Evolutionary conservation across 2,797 vertebrate species (phyloP).

Genomic region (Urophycis tenuis): DNA sequence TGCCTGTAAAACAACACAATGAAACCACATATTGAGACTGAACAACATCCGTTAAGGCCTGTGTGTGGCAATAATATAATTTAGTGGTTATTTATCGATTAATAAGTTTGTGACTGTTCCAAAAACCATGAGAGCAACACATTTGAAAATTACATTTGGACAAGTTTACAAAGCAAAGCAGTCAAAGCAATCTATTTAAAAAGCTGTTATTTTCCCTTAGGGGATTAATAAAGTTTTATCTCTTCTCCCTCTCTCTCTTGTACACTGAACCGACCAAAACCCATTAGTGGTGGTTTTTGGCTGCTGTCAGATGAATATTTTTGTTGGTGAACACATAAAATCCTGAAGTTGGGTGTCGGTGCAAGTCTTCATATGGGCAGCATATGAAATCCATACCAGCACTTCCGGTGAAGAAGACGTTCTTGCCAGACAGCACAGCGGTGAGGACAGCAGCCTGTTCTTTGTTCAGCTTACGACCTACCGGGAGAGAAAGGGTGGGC

Average conservation of each 20-base stretch:
- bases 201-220: too few relatives aligned
- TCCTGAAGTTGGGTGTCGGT: not conserved
- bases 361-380: not conserved
- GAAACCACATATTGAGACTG: not conserved
- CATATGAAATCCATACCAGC: constrained; percentile 70
- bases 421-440: constrained; percentile 81
- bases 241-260: too few relatives aligned
- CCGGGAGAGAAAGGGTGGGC: constrained; percentile 60
- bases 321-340: not conserved
- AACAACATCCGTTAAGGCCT: not conserved
- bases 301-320: too few relatives aligned
- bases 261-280: too few relatives aligned
- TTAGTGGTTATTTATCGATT: not conserved
- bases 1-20: constrained; percentile 66
- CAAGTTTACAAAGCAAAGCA: too few relatives aligned
- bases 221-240: too few relatives aligned
- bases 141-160: too few relatives aligned
- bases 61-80: not conserved
- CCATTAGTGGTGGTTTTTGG: too few relatives aligned
- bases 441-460: constrained; percentile 82
- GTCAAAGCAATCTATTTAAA: too few relatives aligned
- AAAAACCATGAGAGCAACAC: not conserved
- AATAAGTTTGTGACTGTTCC: not conserved
- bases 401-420: constrained; percentile 94
- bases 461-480: constrained; percentile 72